Evolutionary conservation across 2,113 vertebrate species (phyloP).

Genomic region (Brachyhypopomus gauderio): DNA sequence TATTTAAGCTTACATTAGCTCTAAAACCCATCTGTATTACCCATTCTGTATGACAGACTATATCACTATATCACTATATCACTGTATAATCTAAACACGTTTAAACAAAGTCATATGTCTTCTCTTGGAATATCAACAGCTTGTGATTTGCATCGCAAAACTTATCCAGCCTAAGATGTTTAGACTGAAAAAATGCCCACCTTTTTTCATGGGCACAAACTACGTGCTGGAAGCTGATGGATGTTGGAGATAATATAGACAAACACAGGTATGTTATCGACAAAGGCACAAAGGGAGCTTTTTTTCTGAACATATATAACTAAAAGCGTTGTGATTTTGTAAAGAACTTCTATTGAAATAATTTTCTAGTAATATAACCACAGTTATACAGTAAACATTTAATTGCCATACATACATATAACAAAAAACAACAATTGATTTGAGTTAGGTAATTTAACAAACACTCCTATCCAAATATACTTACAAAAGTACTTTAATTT

Average conservation of each 20-base stretch:
- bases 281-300: neutral
- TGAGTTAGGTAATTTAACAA: no score
- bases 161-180: neutral
- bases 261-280: neutral
- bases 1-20: neutral
- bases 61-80: slow-evolving; percentile 7
- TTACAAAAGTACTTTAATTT: no score
- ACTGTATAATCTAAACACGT: neutral
- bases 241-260: neutral
- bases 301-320: neutral
- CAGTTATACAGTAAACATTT: no score
- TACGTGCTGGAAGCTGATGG: neutral
- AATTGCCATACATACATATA: no score
- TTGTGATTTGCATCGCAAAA: slow-evolving; percentile 10
- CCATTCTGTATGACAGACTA: neutral
- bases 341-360: no score
- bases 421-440: no score
- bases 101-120: neutral
- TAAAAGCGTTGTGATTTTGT: no score
- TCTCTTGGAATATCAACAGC: neutral
- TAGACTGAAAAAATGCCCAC: neutral
- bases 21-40: neutral
- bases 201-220: no score
- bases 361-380: no score
- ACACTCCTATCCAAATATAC: no score